Evolutionary conservation across 1,140 invertebrate species (phyloP), one percentile per base, ranked within the genome.

Genomic region (Melitaea cinxia): DNA sequence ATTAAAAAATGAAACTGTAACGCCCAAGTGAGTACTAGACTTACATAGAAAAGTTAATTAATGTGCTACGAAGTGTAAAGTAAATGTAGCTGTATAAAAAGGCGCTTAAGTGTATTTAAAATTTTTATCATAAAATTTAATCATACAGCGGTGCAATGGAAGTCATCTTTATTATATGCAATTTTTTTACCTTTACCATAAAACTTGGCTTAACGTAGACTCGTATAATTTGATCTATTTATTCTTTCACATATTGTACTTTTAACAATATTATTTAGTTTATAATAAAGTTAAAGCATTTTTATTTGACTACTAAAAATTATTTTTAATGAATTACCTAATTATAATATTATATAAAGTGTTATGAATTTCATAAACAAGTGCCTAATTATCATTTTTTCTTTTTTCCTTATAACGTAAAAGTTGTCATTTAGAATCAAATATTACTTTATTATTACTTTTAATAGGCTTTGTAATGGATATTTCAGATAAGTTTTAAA

Each of bases 1-100:
- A 64, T 64, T 30, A 65, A 58, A n/a, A 58, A 39, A 65, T 65
- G 45, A 42, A 65, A 65, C 47, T 53, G 35, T 54, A 65, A 65
- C 55, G 35, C 55, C 55, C 33, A 65, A 65, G 55, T 52, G 63
- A 58, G 45, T 57, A 65, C 63, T 65, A 57, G 42, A 58, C 45
- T 55, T 58, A 52, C 35, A 53, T 42, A 65, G 33, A 58, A 58
- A 58, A 65, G 55, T 52, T 65, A 65, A 65, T 65, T 65, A 58
- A 65, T 58, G 56, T 59, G 24, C 63, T 58, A 15, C 47, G 33
- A 65, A 59, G 63, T 59, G 56, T 54, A 65, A 59, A 54, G 37
- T 65, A 57, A 65, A 50, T 33, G 35, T 35, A 45, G 63, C 33
- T 5, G 63, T 35, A 65, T 52, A 59, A 65, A 65, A 59, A 59